Percentiles rank a stretch among this genome's conserved stretches.
phyloP scores from a whole-genome alignment of 2,888 invertebrate genomes.

The Lottia scabra region DNA sequence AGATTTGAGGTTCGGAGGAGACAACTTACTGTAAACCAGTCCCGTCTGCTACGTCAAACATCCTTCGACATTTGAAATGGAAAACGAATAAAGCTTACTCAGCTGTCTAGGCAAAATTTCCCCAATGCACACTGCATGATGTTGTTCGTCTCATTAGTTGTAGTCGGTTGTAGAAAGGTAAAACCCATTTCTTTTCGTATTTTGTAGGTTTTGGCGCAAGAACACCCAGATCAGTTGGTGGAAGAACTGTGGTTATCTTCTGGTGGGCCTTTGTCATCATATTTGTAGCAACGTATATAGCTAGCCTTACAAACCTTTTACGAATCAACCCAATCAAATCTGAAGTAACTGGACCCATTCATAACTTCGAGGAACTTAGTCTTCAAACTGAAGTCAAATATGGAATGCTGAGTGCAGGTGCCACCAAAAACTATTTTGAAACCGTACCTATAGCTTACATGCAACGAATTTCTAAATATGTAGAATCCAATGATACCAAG shows the following conservation, averaged over 20 bases:
- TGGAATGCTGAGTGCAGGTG: conserved; percentile 37
- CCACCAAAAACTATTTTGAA: conserved; percentile 40
- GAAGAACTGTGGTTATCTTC: conserved; percentile 44
- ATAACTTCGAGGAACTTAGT: conserved; percentile 43
- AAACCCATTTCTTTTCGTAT: not conserved
- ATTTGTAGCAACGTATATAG: conserved; percentile 50
- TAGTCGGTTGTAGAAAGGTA: too few species aligned
- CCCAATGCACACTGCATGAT: too few species aligned
- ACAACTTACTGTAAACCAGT: too few species aligned
- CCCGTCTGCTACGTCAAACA: too few species aligned
- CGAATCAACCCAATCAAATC: conserved; percentile 33
- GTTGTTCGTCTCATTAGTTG: too few species aligned
- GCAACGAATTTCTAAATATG: conserved; percentile 18
- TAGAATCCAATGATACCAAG: conserved; percentile 17
- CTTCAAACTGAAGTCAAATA: conserved; percentile 36
- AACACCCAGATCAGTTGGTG: conserved; percentile 54
- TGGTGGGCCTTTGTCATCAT: conserved; percentile 59
- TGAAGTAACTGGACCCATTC: not conserved
- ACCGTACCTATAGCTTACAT: conserved; percentile 27
- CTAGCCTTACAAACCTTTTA: conserved; percentile 52
- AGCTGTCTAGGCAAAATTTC: too few species aligned
- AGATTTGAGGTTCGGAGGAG: too few species aligned
- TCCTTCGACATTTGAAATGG: too few species aligned
- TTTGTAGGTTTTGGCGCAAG: conserved; percentile 16
- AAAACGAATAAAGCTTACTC: too few species aligned